Conservation (phyloP, 2,113 vertebrate genomes). For the Elachura formosa region DNA sequence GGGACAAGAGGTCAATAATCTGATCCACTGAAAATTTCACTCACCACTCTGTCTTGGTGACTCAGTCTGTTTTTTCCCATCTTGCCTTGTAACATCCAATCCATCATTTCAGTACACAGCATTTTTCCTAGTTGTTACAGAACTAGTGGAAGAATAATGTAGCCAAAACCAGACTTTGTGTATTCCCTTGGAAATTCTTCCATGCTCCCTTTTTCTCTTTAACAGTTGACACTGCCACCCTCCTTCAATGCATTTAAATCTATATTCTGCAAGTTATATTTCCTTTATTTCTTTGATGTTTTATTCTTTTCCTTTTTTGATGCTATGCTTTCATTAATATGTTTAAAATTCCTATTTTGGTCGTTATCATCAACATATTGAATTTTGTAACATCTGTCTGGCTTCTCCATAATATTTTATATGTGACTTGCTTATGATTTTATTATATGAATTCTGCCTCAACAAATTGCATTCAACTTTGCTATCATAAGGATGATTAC, state of each 20-base stretch:
- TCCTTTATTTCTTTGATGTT: not conserved
- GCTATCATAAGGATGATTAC: not conserved
- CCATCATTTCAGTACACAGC: not conserved
- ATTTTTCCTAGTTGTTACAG: not conserved
- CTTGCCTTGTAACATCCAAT: constrained; percentile 9
- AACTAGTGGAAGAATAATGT: not conserved
- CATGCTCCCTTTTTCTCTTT: not conserved
- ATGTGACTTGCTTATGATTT: not conserved
- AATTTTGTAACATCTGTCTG: not conserved
- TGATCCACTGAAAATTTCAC: not conserved
- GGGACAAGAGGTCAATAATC: constrained; percentile 15
- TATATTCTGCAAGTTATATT: not conserved
- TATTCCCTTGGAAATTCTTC: not conserved
- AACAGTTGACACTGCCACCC: not conserved
- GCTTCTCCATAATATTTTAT: not conserved
- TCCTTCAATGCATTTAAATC: not conserved
- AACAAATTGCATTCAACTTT: not conserved
- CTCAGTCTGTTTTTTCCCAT: not conserved
- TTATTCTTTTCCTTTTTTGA: not conserved
- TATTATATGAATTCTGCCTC: not conserved
- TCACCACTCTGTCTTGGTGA: not conserved
- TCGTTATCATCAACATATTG: not conserved
- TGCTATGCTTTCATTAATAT: not conserved
- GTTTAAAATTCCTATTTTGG: not conserved
- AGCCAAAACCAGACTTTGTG: not conserved